Evolutionary conservation across 2,888 invertebrate genomes (phyloP), one percentile per base, ranked within the genome.

Genomic region (Melinaea menophilus): DNA sequence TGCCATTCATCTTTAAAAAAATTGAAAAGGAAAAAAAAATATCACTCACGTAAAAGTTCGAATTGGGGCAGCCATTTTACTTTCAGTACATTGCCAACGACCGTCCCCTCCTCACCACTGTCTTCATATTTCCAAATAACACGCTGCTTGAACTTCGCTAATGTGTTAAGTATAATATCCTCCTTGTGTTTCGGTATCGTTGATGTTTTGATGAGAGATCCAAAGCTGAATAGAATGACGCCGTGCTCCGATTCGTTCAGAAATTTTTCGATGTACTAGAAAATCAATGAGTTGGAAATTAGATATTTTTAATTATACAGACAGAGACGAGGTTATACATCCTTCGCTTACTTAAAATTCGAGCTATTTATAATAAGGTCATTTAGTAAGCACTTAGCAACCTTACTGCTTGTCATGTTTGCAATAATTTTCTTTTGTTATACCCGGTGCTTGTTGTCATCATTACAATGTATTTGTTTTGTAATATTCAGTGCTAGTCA

Each of bases 51-150:
- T 55, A 95, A 82, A 61, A 95, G 84, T 72, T 95, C 95, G 70
- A 92, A 93, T 75, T 95, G 95, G 0, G 95, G 95, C 73, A 95
- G 81, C 95, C 95, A 95, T 60, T 92, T 92, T 63, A 91, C 91
- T 58, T 92, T 86, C 81, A 93, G 84, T 0, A 95, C 92, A 74
- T 92, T 90, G 1, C 88, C 90, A 4, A 73, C 75, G 3, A 85
- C 68, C 0, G 84, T 86, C 0, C 89, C 90, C 56, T 88, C 84
- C 4, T 85, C 87, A 0, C 67, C 81, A 12, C 85, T 81, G 37
- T 93, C 88, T 77, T 95, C 95, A 91, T 93, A 95, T 84, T 95
- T 96, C 96, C 96, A 96, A 31, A 96, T 90, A 7, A 96, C 93
- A 56, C 93, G 91, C 73, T 95, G 92, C 37, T 94, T 93, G 56